Percentiles rank a stretch among this genome's conserved stretches.
phyloP scores from a whole-genome alignment of 2,888 invertebrate genomes.

The Uropetala carovei region DNA sequence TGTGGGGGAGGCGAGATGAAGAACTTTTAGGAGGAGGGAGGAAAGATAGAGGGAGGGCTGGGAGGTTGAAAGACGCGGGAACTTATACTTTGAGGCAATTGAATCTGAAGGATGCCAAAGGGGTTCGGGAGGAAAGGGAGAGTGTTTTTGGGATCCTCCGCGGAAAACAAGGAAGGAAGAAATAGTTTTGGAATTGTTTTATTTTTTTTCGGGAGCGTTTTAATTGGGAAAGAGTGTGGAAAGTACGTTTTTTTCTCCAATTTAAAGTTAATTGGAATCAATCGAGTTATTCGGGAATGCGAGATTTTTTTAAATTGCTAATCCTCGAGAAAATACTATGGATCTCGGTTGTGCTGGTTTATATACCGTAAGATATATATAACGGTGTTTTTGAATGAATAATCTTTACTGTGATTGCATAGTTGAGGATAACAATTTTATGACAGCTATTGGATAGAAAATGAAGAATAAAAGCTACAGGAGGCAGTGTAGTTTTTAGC shows the following conservation, averaged over 20 bases:
- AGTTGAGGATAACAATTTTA: too few species aligned
- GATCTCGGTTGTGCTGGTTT: too few species aligned
- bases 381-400: too few species aligned
- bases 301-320: not conserved
- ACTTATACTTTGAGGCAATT: conserved; percentile 60
- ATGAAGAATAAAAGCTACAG: too few species aligned
- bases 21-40: not conserved
- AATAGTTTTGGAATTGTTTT: conserved; percentile 33
- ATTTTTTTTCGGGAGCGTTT: conserved; percentile 42
- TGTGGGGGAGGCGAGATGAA: not conserved
- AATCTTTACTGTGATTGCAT: too few species aligned
- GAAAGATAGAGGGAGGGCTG: not conserved
- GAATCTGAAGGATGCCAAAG: conserved; percentile 62
- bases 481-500: too few species aligned
- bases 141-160: conserved; percentile 55
- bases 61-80: conserved; percentile 14
- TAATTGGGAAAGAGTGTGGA: conserved; percentile 62
- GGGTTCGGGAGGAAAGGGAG: conserved; percentile 26
- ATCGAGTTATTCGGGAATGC: conserved; percentile 49
- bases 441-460: too few species aligned
- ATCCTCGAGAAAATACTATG: not conserved
- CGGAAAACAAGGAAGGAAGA: conserved; percentile 49
- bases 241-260: conserved; percentile 37
- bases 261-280: conserved; percentile 59
- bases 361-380: too few species aligned